Evolutionary conservation across 2,797 vertebrate genomes (phyloP).

Genomic region (Cephalopachus bancanus): DNA sequence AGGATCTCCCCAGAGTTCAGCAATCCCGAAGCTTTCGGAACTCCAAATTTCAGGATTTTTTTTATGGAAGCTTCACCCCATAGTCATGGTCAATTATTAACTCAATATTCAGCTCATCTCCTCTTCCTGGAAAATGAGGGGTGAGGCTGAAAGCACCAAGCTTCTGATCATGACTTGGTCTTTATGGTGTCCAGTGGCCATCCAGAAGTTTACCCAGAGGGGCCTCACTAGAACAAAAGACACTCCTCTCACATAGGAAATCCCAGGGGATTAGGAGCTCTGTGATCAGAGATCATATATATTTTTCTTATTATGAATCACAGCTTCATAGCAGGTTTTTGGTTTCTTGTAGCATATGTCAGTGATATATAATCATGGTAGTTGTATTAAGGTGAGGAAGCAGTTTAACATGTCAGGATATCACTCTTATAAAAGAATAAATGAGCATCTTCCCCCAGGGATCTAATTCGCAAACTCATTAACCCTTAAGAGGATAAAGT

Average conservation of each 20-base stretch:
- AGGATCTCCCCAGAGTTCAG: neutral
- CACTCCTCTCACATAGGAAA: neutral
- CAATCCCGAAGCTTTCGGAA: neutral
- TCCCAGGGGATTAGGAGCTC: neutral
- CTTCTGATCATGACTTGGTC: neutral
- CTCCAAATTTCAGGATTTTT: rapidly evolving
- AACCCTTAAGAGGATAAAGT: neutral
- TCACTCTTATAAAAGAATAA: slow-evolving; percentile 31
- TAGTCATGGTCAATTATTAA: neutral
- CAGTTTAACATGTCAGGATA: neutral
- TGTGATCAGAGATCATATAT: neutral
- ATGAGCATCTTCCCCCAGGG: neutral
- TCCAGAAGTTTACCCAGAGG: too few relatives aligned
- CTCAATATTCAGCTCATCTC: neutral
- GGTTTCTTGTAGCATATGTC: neutral
- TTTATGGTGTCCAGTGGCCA: neutral
- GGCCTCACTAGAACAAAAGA: neutral
- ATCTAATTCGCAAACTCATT: neutral
- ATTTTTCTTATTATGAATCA: neutral
- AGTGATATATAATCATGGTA: neutral
- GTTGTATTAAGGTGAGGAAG: neutral
- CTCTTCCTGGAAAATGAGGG: neutral
- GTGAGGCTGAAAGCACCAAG: neutral
- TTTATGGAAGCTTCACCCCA: neutral
- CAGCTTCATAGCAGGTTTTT: neutral